Percentiles rank a stretch among this genome's conserved stretches.
Evolutionary conservation across 2,888 invertebrate species (phyloP).

Genomic region (Brassicogethes aeneus): DNA sequence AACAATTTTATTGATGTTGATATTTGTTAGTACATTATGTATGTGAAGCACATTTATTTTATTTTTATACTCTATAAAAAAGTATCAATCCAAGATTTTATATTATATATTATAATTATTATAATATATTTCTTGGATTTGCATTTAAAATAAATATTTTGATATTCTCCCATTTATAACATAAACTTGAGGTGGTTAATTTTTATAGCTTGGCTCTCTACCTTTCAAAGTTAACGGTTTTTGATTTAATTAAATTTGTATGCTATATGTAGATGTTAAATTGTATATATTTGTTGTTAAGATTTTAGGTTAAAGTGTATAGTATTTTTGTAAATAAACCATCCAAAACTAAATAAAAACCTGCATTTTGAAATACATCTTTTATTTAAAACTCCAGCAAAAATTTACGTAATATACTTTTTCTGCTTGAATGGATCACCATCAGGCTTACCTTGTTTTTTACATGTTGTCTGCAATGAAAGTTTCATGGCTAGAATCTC

Average conservation of each 20-base stretch:
- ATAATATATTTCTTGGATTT: too few species aligned
- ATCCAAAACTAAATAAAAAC: slow-evolving; percentile 19
- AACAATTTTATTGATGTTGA: slow-evolving; percentile 14
- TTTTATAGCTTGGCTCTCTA: slow-evolving; percentile 6
- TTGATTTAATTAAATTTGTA: not conserved
- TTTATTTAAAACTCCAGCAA: too few species aligned
- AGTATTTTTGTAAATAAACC: slow-evolving; percentile 37
- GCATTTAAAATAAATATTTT: not conserved
- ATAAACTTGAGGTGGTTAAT: not conserved
- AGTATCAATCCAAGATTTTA: too few species aligned
- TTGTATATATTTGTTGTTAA: slow-evolving; percentile 20
- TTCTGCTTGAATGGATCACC: too few species aligned
- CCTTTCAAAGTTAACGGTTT: slow-evolving; percentile 6
- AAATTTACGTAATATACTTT: too few species aligned
- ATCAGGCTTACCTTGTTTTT: too few species aligned
- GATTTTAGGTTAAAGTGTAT: slow-evolving; percentile 29
- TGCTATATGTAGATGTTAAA: slow-evolving; percentile 1
- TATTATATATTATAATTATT: too few species aligned
- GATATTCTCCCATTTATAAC: not conserved
- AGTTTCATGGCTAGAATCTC: too few species aligned
- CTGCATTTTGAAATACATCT: slow-evolving; percentile 17
- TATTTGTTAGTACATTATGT: slow-evolving; percentile 11
- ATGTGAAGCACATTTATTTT: too few species aligned
- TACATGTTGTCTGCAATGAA: too few species aligned
- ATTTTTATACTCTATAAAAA: slow-evolving; percentile 4